Conservation (phyloP, 2,797 vertebrate species). For the Trachurus trachurus region DNA sequence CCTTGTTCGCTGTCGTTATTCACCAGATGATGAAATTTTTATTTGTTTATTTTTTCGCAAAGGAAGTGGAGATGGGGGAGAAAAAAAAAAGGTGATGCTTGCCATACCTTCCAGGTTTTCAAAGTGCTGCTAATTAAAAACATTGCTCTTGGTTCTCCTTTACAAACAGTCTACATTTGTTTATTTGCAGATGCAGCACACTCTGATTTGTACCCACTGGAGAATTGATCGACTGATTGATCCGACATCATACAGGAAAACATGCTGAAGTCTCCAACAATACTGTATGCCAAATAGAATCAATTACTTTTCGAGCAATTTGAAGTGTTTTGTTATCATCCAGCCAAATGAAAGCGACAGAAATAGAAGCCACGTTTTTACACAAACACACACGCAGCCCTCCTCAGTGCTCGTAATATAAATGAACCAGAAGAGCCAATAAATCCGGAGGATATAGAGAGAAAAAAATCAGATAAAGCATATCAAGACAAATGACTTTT, state of each 20-base stretch:
- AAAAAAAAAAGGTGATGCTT: slow-evolving; percentile 17
- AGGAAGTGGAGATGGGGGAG: slow-evolving; percentile 14
- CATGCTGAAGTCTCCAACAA: slow-evolving; percentile 7
- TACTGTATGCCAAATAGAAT: slow-evolving; percentile 8
- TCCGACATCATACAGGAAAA: slow-evolving; percentile 34
- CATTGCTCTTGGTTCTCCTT: not conserved
- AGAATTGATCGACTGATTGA: slow-evolving; percentile 44
- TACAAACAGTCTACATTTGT: slow-evolving; percentile 18
- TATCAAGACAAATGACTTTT: slow-evolving; percentile 6
- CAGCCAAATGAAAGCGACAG: slow-evolving; percentile 17
- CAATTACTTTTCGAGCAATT: slow-evolving; percentile 21
- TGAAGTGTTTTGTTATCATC: slow-evolving; percentile 32
- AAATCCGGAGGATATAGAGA: not conserved
- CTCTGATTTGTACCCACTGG: slow-evolving; percentile 16
- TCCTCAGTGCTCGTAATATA: not conserved
- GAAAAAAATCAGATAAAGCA: not conserved
- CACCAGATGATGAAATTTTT: slow-evolving; percentile 68
- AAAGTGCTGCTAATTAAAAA: slow-evolving; percentile 35
- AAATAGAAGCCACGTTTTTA: slow-evolving; percentile 16
- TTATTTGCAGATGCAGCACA: slow-evolving; percentile 10
- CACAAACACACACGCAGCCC: not conserved
- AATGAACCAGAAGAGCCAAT: slow-evolving; percentile 14
- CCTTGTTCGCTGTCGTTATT: slow-evolving; percentile 40
- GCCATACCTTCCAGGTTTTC: slow-evolving; percentile 23
- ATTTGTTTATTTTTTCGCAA: slow-evolving; percentile 40